A percentile compares a stretch with the other conserved stretches of the same genome.
Evolutionary conservation across 2,797 vertebrate genomes (phyloP).

Genomic region (Macropus fuliginosus): DNA sequence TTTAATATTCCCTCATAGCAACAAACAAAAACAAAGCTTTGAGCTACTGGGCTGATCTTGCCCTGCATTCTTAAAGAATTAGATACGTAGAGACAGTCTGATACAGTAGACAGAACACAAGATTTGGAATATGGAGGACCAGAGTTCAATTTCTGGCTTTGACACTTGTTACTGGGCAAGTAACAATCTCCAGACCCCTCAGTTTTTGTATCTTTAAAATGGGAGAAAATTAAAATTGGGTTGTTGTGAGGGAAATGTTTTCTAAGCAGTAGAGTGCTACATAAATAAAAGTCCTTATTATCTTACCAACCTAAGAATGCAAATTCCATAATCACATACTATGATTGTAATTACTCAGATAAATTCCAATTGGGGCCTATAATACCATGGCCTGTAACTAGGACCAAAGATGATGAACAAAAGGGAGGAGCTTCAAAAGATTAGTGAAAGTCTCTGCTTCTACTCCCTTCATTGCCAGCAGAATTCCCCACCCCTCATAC

Average conservation of each 20-base stretch:
- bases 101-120: not conserved
- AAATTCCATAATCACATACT: not conserved
- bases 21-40: slow-evolving; percentile 21
- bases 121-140: not conserved
- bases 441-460: slow-evolving; percentile 32
- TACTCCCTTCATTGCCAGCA: slow-evolving; percentile 34
- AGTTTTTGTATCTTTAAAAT: not conserved
- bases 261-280: not conserved
- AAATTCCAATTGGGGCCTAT: not conserved
- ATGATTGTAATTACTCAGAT: not conserved
- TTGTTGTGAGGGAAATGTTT: not conserved
- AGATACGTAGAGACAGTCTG: not conserved
- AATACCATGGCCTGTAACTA: not conserved
- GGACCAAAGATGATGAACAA: slow-evolving; percentile 6
- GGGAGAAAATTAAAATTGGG: not conserved
- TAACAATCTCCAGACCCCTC: slow-evolving; percentile 8
- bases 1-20: slow-evolving; percentile 14
- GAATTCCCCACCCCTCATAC: slow-evolving; percentile 59
- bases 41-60: not conserved
- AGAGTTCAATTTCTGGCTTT: not conserved
- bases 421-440: not conserved
- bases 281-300: not conserved
- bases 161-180: not conserved
- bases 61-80: not conserved
- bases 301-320: not conserved